Base-by-base conservation (phyloP, 2,113 vertebrate species). In the Apteryx mantelli region DNA sequence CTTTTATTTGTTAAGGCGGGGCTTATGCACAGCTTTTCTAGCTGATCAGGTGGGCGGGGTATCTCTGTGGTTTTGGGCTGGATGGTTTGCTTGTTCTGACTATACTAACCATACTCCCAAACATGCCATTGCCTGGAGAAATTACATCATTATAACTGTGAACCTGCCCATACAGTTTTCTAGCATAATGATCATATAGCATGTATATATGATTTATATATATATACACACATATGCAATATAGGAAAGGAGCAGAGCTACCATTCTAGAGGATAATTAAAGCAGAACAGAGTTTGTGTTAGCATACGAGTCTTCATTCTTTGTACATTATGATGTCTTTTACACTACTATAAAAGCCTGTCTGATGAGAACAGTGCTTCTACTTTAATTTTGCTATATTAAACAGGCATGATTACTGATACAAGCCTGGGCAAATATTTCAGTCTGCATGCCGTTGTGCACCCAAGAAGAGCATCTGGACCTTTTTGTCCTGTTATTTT, bases 121-220 rank as follows among this genome's bases (percentile, higher is more conserved):
- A 75, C 13, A 28, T 84, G n/a, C 32, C 6, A 3, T 15, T 69
- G 19, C 44, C 34, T 61, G 60, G 7, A 91, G 73, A 77, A 66
- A 40, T 56, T 19, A 9, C 18, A 24, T 46, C 0, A 0, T 42
- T 32, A 42, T 55, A 42, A 40, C 12, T 40, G 21, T 52, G 30
- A 53, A 30, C 42, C 55, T 63, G 34, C 40, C 36, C 38, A 1
- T 20, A 50, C 55, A 7, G 8, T 78, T 58, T 42, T 17, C 26
- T 22, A 48, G 55, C 4, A 2, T 9, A 8, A 5, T 14, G 6
- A 13, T 63, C n/a, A 6, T 24, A 44, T 9, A 13, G 13, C 5
- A 1, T 7, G 2, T 38, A 6, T n/a, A 4, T 44, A 14, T 11
- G 40, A 25, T 8, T 28, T 0, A 5, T 9, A 58, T 58, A 58